Evolutionary conservation across 2,888 invertebrate species (phyloP).

Genomic region (Caenorhabditis imperialis): DNA sequence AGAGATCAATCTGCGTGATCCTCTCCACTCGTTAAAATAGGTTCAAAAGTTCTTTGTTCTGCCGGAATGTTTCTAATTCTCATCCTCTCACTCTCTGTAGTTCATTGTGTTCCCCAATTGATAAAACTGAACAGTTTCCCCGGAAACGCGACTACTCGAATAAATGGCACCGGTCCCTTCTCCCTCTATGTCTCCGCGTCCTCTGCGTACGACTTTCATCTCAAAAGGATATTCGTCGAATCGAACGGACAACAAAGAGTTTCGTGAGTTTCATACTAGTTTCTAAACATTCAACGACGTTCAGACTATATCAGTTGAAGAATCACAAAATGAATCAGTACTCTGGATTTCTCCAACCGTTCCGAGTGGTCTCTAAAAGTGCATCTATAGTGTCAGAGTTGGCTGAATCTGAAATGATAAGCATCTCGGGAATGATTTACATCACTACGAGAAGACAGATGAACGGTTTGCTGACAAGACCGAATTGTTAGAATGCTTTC

Average conservation of each 20-base stretch:
- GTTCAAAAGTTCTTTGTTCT: no score
- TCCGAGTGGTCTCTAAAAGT: slow-evolving; percentile 3
- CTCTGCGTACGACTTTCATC: slow-evolving; percentile 7
- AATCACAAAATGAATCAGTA: slow-evolving; percentile 11
- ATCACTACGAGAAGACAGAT: slow-evolving; percentile 25
- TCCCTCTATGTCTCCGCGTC: slow-evolving; percentile 23
- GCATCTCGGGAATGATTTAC: slow-evolving; percentile 18
- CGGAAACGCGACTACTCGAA: slow-evolving; percentile 3
- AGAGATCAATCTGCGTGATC: no score
- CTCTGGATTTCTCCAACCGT: slow-evolving; percentile 28
- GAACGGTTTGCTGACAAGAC: slow-evolving; percentile 11
- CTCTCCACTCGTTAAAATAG: no score
- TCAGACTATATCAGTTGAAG: slow-evolving; percentile 34
- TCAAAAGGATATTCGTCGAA: no score
- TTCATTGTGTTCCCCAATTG: slow-evolving; percentile 1
- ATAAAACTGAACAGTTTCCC: slow-evolving; percentile 12
- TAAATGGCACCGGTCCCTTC: slow-evolving; percentile 14
- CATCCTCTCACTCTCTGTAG: background rate
- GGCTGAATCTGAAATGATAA: slow-evolving; percentile 14
- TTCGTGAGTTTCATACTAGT: slow-evolving; percentile 10
- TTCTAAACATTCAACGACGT: background rate
- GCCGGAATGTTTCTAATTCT: no score
- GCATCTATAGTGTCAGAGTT: slow-evolving; percentile 20
- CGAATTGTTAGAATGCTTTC: no score
- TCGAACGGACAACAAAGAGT: background rate